A percentile compares a stretch with the other conserved stretches of the same genome.
phyloP scores from a whole-genome alignment of 2,113 vertebrate species.

The Telmatochromis sp. region DNA sequence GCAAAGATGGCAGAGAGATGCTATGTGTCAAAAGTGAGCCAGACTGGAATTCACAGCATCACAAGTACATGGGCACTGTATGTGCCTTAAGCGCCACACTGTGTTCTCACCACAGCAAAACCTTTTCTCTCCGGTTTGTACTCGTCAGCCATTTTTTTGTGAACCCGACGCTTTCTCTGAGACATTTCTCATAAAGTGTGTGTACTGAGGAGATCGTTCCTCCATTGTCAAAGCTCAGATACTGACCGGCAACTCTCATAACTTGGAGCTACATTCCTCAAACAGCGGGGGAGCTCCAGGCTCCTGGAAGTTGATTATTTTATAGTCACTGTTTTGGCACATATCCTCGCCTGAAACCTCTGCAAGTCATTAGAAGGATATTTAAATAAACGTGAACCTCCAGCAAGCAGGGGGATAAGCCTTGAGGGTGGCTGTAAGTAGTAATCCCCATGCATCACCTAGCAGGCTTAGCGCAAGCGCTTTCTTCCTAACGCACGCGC shows the following conservation, averaged over 20 bases:
- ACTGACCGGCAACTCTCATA: conserved; percentile 29
- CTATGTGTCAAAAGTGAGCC: conserved; percentile 24
- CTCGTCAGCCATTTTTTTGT: background rate
- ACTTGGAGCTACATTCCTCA: conserved; percentile 21
- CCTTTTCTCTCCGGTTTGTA: background rate
- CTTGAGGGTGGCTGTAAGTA: conserved; percentile 45
- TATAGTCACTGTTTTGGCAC: conserved; percentile 59
- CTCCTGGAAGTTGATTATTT: conserved; percentile 63
- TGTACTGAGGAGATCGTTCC: background rate
- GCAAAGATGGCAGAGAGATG: conserved; percentile 10
- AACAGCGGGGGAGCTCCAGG: conserved; percentile 39
- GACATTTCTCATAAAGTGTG: background rate
- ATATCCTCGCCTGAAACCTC: conserved; percentile 45
- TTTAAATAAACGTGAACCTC: conserved; percentile 66
- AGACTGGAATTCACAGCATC: conserved; percentile 12
- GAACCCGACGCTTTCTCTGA: background rate
- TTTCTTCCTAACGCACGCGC: background rate
- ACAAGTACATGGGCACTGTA: conserved; percentile 10
- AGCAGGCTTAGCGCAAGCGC: conserved; percentile 55
- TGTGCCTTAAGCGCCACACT: background rate
- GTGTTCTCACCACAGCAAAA: conserved; percentile 1
- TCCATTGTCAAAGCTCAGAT: background rate
- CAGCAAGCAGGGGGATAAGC: conserved; percentile 60
- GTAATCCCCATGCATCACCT: conserved; percentile 63
- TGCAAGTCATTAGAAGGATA: conserved; percentile 64